Percentiles rank a stretch among this genome's conserved stretches.
phyloP scores from a whole-genome alignment of 2,888 invertebrate genomes.

The Amphiduros pacificus region DNA sequence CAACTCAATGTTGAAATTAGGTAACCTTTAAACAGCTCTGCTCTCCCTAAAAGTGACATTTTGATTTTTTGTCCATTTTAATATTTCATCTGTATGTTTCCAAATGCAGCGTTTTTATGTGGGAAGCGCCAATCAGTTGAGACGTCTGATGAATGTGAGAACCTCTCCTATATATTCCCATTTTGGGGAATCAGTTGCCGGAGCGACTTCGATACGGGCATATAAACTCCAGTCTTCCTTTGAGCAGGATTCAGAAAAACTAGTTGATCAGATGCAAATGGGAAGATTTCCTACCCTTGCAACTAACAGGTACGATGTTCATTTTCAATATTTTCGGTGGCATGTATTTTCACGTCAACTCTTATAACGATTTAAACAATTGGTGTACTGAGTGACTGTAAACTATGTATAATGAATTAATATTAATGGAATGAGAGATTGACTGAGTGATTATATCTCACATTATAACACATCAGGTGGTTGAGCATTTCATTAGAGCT shows the following conservation, averaged over 20 bases:
- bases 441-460: no score
- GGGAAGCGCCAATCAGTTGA: slow-evolving; percentile 88
- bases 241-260: slow-evolving; percentile 82
- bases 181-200: slow-evolving; percentile 89
- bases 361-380: no score
- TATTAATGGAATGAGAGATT: no score
- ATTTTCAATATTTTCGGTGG: not conserved
- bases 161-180: slow-evolving; percentile 96
- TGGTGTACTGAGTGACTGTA: no score
- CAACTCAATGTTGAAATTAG: no score
- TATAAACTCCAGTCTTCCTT: slow-evolving; percentile 81
- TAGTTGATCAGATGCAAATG: slow-evolving; percentile 89
- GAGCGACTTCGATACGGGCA: slow-evolving; percentile 76
- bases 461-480: slow-evolving; percentile 69
- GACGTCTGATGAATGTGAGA: slow-evolving; percentile 89
- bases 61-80: no score
- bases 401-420: no score
- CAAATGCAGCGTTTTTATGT: slow-evolving; percentile 67
- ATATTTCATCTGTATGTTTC: no score
- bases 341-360: no score
- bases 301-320: slow-evolving; percentile 72
- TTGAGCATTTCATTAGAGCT: slow-evolving; percentile 87
- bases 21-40: no score
- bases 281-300: slow-evolving; percentile 67
- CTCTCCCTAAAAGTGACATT: no score